Percentiles rank a stretch among this genome's conserved stretches.
These are phyloP conservation scores for Mola mola DNA, from an alignment of 2,113 vertebrate genomes.

Conservation along the genomic window DNA sequence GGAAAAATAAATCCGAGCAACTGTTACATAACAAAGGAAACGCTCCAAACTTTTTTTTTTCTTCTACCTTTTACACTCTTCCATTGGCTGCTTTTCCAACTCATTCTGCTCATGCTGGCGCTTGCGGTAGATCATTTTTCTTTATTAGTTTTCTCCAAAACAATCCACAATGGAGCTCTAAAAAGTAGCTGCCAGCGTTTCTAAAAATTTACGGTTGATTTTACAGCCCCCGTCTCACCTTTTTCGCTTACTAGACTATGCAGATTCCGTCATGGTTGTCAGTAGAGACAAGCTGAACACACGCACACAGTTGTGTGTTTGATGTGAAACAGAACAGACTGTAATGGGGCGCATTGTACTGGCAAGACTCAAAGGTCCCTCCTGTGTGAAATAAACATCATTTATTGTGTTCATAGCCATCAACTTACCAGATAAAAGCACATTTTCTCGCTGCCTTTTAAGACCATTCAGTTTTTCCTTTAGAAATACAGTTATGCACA, in stretches of 20 bases:
- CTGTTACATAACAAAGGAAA: slow-evolving; percentile 38
- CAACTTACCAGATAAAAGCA: not conserved
- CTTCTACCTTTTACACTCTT: no score
- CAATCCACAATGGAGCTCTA: slow-evolving; percentile 15
- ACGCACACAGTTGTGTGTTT: slow-evolving; percentile 1
- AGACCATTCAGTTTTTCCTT: no score
- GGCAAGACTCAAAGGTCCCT: not conserved
- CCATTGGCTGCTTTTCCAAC: slow-evolving; percentile 34
- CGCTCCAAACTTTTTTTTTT: slow-evolving; percentile 3
- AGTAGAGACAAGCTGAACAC: no score
- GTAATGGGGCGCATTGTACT: not conserved
- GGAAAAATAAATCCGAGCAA: slow-evolving; percentile 2
- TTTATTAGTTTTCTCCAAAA: slow-evolving; percentile 52
- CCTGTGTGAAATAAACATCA: not conserved
- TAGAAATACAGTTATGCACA: no score
- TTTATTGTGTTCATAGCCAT: not conserved
- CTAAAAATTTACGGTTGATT: slow-evolving; percentile 2
- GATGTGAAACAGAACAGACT: slow-evolving; percentile 2
- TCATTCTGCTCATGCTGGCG: slow-evolving; percentile 18
- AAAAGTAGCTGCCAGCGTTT: slow-evolving; percentile 11
- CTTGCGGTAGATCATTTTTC: slow-evolving; percentile 27
- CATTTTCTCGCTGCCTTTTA: not conserved
- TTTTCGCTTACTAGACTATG: not conserved
- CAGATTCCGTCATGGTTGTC: slow-evolving; percentile 6
- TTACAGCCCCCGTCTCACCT: slow-evolving; percentile 5